Percentiles rank a stretch among this genome's conserved stretches.
Evolutionary conservation across 2,888 invertebrate species (phyloP).

Genomic region (Volucella bombylans): DNA sequence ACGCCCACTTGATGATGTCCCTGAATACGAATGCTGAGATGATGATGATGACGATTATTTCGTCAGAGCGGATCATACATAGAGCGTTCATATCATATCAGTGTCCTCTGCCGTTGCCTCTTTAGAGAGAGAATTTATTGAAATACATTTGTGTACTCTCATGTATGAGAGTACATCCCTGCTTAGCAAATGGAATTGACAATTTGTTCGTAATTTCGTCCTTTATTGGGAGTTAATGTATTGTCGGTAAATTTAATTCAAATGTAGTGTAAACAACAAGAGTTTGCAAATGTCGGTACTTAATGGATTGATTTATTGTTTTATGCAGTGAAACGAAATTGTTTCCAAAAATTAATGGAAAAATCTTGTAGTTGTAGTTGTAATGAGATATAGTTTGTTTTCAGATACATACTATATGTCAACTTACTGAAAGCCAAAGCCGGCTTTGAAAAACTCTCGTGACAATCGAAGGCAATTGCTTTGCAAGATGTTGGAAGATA

Average conservation of each 20-base stretch:
- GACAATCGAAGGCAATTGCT: too few relatives aligned
- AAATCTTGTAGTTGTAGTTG: too few relatives aligned
- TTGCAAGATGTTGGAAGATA: too few relatives aligned
- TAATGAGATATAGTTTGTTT: too few relatives aligned
- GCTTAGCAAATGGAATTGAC: constrained; percentile 18
- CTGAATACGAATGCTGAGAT: neutral
- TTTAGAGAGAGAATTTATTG: constrained; percentile 21
- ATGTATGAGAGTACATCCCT: neutral
- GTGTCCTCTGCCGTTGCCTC: neutral
- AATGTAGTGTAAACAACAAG: neutral
- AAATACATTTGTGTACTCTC: constrained; percentile 1
- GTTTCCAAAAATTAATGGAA: too few relatives aligned
- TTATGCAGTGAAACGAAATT: too few relatives aligned
- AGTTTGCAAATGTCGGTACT: neutral
- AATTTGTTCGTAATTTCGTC: constrained; percentile 23
- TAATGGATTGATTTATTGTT: too few relatives aligned
- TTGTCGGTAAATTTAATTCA: constrained; percentile 38
- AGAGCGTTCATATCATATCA: neutral
- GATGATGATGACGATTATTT: constrained; percentile 30
- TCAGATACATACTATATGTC: too few relatives aligned
- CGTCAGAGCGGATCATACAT: neutral
- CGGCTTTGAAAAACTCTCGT: too few relatives aligned
- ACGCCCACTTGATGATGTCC: constrained; percentile 33
- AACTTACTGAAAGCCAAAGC: too few relatives aligned
- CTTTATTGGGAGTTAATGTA: constrained; percentile 43